Evolutionary conservation across 2,888 invertebrate genomes (phyloP).

Genomic region (Torymus aiolomorphi): DNA sequence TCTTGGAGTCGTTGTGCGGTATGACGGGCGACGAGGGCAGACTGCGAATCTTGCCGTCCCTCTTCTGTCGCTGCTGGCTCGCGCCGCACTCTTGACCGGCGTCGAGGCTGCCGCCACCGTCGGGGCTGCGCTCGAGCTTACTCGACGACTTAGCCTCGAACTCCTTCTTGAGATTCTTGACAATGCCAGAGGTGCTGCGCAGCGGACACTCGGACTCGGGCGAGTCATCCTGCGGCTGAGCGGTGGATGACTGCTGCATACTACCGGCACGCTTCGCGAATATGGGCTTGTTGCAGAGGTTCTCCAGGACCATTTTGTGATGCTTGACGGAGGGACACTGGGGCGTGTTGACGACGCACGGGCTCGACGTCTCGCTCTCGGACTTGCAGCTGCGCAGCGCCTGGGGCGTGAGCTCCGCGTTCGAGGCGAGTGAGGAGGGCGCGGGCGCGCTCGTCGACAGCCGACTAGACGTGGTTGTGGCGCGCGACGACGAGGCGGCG

Average conservation of each 20-base stretch:
- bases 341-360: conserved; percentile 75
- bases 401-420: conserved; percentile 69
- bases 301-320: conserved; percentile 77
- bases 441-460: conserved; percentile 73
- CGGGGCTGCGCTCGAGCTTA: conserved; percentile 69
- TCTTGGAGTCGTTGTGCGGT: conserved; percentile 76
- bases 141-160: conserved; percentile 86
- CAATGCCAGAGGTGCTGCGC: conserved; percentile 82
- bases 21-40: conserved; percentile 80
- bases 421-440: conserved; percentile 73
- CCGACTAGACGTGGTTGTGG: conserved; percentile 66
- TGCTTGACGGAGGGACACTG: conserved; percentile 78
- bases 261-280: conserved; percentile 67
- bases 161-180: conserved; percentile 90
- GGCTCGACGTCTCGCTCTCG: conserved; percentile 74
- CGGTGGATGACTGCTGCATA: conserved; percentile 65
- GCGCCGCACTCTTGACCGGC: conserved; percentile 78
- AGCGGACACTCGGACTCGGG: conserved; percentile 69
- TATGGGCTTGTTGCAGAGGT: conserved; percentile 73
- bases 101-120: conserved; percentile 66
- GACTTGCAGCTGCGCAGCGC: conserved; percentile 71
- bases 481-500: conserved; percentile 9
- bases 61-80: conserved; percentile 67
- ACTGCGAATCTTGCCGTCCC: conserved; percentile 70
- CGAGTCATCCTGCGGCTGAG: conserved; percentile 68